Evolutionary conservation across 2,113 vertebrate genomes (phyloP), one percentile per base, ranked within the genome.

Genomic region (Hiodon alosoides): DNA sequence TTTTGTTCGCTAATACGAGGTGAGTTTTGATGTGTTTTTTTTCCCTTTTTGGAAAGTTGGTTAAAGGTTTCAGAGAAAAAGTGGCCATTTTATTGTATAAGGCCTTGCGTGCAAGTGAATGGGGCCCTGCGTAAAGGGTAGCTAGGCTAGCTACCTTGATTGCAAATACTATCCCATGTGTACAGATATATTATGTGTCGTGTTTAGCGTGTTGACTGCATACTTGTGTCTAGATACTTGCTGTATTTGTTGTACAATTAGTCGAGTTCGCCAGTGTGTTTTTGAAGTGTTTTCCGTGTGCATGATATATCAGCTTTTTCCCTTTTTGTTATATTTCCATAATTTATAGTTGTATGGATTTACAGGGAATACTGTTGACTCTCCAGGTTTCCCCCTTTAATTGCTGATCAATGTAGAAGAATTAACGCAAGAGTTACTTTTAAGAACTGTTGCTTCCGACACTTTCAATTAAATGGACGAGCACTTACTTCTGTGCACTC

Each of bases 1-100:
- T 93, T 95, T 79, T 94, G 93, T 85, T 89, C 88, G 77, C 89
- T 95, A 76, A 79, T 95, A 84, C 89, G 90, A 91, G 95, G 94
- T 96, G 85, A 93, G 92, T 90, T 82, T 47, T 1, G 58, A 50
- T 7, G 16, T 48, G 55, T 8, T 4, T 9, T 55, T 17, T 47
- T 64, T 71, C 5, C 58, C 7, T 61, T 5, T 55, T 61, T 69
- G 69, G 58, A 76, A 78, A 79, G 66, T 60, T 17, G 13, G 17
- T 10, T 17, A 52, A 4, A 47, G 3, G 51, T 11, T 46, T 8
- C 17, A 5, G 16, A 9, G 5, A 8, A 9, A 3, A 31, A n/a
- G 5, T 4, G 3, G 48, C 74, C 64, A 48, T 72, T 7, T 13
- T 8, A 50, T 67, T 50, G 3, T 47, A 16, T 17, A 60, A 70